A percentile compares a stretch with the other conserved stretches of the same genome.
These are phyloP conservation scores for Drosophila macrospina DNA, from an alignment of 2,888 invertebrate species.

Conservation along the genomic window DNA sequence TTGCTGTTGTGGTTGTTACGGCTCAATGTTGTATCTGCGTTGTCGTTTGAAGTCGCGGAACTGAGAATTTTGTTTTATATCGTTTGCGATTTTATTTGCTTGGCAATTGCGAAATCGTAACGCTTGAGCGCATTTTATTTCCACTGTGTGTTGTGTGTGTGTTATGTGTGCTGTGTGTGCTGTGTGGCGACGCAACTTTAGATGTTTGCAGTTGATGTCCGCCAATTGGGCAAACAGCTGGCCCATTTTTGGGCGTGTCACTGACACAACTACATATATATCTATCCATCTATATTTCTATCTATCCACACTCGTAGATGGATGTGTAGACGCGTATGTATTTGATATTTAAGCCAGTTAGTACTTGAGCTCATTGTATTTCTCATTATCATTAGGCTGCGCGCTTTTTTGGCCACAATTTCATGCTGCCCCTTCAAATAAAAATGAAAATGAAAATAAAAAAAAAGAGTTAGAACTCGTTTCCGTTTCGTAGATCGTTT, in stretches of 20 bases:
- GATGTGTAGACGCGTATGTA: background rate
- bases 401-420: slow-evolving; percentile 51
- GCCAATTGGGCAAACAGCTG: slow-evolving; percentile 66
- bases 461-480: slow-evolving; percentile 52
- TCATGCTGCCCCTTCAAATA: slow-evolving; percentile 29
- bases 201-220: slow-evolving; percentile 61
- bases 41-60: slow-evolving; percentile 19
- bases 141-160: slow-evolving; percentile 38
- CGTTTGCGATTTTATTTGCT: slow-evolving; percentile 65
- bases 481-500: slow-evolving; percentile 32
- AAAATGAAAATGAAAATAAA: slow-evolving; percentile 4
- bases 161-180: slow-evolving; percentile 13
- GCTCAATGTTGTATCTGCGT: background rate
- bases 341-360: slow-evolving; percentile 38
- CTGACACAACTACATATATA: slow-evolving; percentile 18
- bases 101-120: slow-evolving; percentile 77
- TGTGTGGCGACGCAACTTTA: slow-evolving; percentile 47
- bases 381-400: slow-evolving; percentile 61
- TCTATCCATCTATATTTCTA: slow-evolving; percentile 1
- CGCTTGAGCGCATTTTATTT: slow-evolving; percentile 73
- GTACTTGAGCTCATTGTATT: slow-evolving; percentile 46
- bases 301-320: background rate
- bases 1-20: background rate
- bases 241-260: slow-evolving; percentile 62
- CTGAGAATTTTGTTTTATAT: slow-evolving; percentile 31